Conservation (phyloP, 2,113 vertebrate species). For the Uria aalge region DNA sequence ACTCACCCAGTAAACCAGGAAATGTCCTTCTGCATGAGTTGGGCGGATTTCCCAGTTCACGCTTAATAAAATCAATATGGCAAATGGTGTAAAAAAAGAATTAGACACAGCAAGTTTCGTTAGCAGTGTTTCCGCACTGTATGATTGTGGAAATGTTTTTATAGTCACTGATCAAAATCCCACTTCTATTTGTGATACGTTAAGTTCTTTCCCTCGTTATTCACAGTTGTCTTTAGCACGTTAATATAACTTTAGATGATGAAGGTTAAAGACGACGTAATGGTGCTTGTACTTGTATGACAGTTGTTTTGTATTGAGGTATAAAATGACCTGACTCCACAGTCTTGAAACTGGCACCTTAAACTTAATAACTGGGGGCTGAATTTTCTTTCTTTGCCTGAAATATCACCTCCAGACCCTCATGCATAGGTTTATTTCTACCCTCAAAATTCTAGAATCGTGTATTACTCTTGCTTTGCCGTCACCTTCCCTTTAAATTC, state of each 20-base stretch:
- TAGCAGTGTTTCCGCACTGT: background rate
- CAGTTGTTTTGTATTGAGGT: background rate
- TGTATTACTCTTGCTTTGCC: background rate
- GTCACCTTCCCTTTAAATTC: background rate
- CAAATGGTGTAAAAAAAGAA: background rate
- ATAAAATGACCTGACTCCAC: background rate
- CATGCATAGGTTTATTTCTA: background rate
- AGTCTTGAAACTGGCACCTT: background rate
- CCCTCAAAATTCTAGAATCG: background rate
- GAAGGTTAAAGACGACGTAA: background rate
- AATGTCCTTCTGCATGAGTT: background rate
- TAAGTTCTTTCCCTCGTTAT: background rate
- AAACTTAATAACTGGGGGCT: background rate
- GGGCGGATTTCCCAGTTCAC: background rate
- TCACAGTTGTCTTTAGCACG: background rate
- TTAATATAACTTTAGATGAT: background rate
- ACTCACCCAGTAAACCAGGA: background rate
- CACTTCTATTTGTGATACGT: background rate
- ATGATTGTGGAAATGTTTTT: background rate
- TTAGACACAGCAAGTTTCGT: background rate
- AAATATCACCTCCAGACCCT: constrained; percentile 1
- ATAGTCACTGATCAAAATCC: background rate
- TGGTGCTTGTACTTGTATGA: background rate
- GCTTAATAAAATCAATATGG: background rate
- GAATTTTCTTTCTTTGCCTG: background rate